Evolutionary conservation across 2,797 vertebrate genomes (phyloP), one percentile per base, ranked within the genome.

Genomic region (Sebastes itinus): DNA sequence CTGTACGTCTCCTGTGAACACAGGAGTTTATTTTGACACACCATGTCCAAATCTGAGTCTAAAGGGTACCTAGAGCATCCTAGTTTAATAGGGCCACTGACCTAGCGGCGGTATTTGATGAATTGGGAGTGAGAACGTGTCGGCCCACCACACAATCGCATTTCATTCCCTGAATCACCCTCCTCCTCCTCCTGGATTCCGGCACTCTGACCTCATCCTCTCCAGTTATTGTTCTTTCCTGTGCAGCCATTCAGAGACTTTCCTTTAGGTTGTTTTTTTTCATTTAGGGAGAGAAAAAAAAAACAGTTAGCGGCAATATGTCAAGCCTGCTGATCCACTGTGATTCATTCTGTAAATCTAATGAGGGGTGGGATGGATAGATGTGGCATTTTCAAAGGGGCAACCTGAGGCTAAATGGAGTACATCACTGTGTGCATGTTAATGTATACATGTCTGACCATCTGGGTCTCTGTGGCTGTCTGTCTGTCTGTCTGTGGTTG

Each of bases 341-440:
- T 33, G 62, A 70, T 74, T 67, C 10, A 75, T 72, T 62, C 33
- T 55, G 42, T 14, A 38, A 82, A 80, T 87, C 33, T 72, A 62
- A 86, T 69, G 6, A 77, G 4, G 27, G 27, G 22, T 13, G 20
- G 12, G 70, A 59, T n/a, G 20, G 71, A 64, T 10, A 2, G 60
- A 83, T 25, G 82, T 75, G 84, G 49, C 28, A 64, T 87, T 86
- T 83, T 62, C 23, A 28, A 38, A 54, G 25, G 1, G n/a, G 11
- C 20, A 28, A 46, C 64, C 38, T 8, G 18, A 66, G 49, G 33
- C 27, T 9, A 25, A 33, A n/a, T 2, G 5, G 23, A 56, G 27
- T 5, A 22, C 9, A 27, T 42, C 1, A 7, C 20, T 64, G n/a
- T 8, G 22, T 60, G 14, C 3, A 9, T 63, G 56, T 75, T 42